These are phyloP conservation scores for Calonectris borealis DNA, from an alignment of 2,113 vertebrate genomes.

Conservation along the genomic window DNA sequence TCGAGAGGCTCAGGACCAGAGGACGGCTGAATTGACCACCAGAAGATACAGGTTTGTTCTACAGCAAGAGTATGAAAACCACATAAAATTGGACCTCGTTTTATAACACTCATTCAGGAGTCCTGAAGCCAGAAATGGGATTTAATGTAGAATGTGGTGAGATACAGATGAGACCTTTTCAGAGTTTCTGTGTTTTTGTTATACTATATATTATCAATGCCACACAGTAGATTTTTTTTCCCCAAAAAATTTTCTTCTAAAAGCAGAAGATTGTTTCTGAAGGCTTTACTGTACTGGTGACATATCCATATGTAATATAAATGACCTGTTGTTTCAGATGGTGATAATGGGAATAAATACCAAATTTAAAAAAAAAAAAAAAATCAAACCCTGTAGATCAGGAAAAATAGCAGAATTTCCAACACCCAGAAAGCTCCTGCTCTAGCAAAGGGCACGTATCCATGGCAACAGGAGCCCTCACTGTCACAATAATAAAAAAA, in stretches of 20 bases:
- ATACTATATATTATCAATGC: not conserved
- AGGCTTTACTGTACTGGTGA: not conserved
- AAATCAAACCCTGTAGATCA: not conserved
- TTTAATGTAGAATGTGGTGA: conserved; percentile 3
- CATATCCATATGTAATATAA: not conserved
- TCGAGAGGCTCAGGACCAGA: not conserved
- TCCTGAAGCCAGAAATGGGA: not conserved
- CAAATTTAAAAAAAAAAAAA: conserved; percentile 1
- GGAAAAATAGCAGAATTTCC: conserved; percentile 44
- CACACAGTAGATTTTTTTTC: not conserved
- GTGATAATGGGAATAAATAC: conserved; percentile 32
- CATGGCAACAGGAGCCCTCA: conserved; percentile 64
- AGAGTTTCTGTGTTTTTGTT: not conserved
- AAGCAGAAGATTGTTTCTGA: not conserved
- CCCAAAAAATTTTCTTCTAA: not conserved
- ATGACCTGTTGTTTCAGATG: conserved; percentile 39
- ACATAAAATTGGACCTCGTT: not conserved
- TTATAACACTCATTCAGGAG: conserved; percentile 7
- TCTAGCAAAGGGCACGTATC: conserved; percentile 60
- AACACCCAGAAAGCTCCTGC: conserved; percentile 50
- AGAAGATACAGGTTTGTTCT: not conserved
- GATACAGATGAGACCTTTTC: conserved; percentile 17
- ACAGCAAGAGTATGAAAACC: not conserved
- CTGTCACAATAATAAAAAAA: conserved; percentile 69
- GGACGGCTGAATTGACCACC: not conserved